Percentiles rank a stretch among this genome's conserved stretches.
Conservation (phyloP, 2,113 vertebrate genomes). For the Neodon shergylaensis region DNA sequence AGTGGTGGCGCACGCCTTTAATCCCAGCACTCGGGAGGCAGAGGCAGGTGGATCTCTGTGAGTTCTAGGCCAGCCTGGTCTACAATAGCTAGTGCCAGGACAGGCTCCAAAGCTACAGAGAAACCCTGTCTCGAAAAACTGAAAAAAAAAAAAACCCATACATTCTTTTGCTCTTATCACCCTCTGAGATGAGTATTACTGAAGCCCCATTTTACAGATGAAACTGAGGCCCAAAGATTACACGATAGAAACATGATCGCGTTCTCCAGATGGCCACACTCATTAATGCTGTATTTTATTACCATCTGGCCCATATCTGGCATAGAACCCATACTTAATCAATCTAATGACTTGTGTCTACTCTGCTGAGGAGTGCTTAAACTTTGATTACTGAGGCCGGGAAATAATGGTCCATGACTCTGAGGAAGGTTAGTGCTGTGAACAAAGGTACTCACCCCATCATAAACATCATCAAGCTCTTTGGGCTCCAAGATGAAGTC, state of each 20-base stretch:
- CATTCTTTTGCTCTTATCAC: constrained; percentile 5
- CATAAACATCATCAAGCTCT: constrained; percentile 97
- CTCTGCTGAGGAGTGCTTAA: background rate
- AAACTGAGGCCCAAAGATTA: background rate
- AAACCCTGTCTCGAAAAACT: too few species aligned
- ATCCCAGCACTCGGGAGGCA: too few species aligned
- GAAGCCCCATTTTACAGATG: constrained; percentile 33
- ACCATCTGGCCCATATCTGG: background rate
- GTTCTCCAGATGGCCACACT: background rate
- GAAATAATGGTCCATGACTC: background rate
- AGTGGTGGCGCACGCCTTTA: too few species aligned
- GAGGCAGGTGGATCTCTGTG: too few species aligned
- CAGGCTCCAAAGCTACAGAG: too few species aligned
- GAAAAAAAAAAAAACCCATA: too few species aligned
- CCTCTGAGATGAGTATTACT: background rate
- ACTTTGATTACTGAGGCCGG: background rate
- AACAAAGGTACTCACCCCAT: constrained; percentile 85
- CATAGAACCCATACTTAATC: background rate
- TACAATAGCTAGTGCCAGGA: too few species aligned
- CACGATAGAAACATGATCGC: background rate
- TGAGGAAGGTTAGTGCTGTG: background rate
- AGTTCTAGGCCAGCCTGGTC: too few species aligned
- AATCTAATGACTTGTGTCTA: background rate
- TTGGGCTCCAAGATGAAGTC: constrained; percentile 98
- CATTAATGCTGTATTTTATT: background rate